A percentile compares a stretch with the other conserved stretches of the same genome.
phyloP scores from a whole-genome alignment of 2,797 vertebrate species.

The Nyctibius grandis region DNA sequence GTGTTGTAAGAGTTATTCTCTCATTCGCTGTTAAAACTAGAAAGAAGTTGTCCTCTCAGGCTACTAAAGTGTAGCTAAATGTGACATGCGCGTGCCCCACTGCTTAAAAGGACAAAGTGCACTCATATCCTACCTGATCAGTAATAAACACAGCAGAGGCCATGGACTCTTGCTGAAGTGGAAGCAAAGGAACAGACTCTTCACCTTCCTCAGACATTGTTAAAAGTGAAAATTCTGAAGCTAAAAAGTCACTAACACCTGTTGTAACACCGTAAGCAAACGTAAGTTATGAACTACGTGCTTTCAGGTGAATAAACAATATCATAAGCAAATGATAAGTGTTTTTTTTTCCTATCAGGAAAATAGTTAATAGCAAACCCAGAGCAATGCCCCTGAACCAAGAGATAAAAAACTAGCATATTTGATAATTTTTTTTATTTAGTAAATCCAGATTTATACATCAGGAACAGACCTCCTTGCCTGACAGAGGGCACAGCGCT shows the following conservation, averaged over 20 bases:
- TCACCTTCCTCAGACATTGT: conserved; percentile 65
- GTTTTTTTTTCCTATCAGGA: background rate
- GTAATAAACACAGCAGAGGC: conserved; percentile 54
- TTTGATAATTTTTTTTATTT: background rate
- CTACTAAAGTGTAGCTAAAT: background rate
- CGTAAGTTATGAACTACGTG: conserved; percentile 15
- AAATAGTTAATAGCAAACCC: conserved; percentile 61
- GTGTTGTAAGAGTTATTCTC: background rate
- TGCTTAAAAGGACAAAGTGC: conserved; percentile 57
- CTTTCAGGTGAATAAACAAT: conserved; percentile 41
- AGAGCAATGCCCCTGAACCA: conserved; percentile 21
- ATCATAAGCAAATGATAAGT: conserved; percentile 39
- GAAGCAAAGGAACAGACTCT: conserved; percentile 70
- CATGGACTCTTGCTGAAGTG: conserved; percentile 59
- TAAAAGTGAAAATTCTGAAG: conserved; percentile 67
- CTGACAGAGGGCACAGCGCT: background rate
- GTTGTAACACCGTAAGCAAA: conserved; percentile 58
- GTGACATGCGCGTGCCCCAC: background rate
- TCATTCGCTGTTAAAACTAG: background rate
- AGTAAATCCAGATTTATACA: background rate
- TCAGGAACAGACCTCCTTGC: background rate
- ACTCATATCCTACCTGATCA: conserved; percentile 53
- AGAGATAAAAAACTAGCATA: background rate
- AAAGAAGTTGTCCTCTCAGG: background rate
- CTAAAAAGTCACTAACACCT: conserved; percentile 64